A percentile compares a stretch with the other conserved stretches of the same genome.
phyloP scores from a whole-genome alignment of 2,888 invertebrate genomes.

The Cactoblastis cactorum region DNA sequence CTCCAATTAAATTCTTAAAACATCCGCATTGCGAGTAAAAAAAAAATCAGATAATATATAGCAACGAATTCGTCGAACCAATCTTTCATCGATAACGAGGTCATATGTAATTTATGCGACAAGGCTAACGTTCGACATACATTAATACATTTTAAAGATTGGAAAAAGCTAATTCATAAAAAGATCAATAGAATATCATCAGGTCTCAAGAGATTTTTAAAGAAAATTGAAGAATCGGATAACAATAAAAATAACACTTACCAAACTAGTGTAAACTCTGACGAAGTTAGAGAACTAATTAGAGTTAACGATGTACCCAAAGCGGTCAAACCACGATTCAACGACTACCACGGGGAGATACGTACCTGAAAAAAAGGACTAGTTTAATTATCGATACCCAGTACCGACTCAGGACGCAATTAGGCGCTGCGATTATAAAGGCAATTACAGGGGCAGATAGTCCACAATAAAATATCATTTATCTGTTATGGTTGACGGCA shows the following conservation, averaged over 20 bases:
- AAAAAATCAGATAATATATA: conserved; percentile 1
- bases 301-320: conserved; percentile 17
- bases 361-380: conserved; percentile 51
- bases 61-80: background rate
- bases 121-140: conserved; percentile 11
- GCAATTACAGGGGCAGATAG: conserved; percentile 21
- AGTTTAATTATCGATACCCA: conserved; percentile 40
- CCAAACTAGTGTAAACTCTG: background rate
- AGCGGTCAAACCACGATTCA: conserved; percentile 24
- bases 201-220: too few species aligned
- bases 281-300: background rate
- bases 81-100: conserved; percentile 8
- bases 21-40: background rate
- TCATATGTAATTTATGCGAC: conserved; percentile 5
- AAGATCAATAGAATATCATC: too few species aligned
- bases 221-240: too few species aligned
- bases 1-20: background rate
- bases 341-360: conserved; percentile 26
- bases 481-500: conserved; percentile 6
- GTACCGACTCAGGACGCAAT: conserved; percentile 29
- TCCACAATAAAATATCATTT: conserved; percentile 17
- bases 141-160: too few species aligned
- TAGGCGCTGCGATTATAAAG: conserved; percentile 32
- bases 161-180: too few species aligned
- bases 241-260: background rate